Conservation (phyloP, 1,140 invertebrate genomes). For the Dreissena rostriformis region DNA sequence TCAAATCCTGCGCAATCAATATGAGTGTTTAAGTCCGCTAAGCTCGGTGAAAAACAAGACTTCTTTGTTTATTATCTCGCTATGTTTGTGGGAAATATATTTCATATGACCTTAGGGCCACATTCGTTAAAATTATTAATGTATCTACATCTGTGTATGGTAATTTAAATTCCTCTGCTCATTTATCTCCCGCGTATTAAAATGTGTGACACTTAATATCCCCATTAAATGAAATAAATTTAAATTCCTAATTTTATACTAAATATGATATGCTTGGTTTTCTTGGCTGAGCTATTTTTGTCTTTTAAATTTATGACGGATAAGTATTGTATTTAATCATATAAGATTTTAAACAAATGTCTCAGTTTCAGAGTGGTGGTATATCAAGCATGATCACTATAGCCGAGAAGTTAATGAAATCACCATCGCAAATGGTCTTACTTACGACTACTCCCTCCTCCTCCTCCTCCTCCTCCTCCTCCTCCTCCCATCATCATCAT, state of each 20-base stretch:
- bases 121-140: conserved; percentile 5
- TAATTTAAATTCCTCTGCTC: neutral
- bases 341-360: too few species aligned
- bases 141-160: neutral
- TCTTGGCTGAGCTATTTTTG: conserved; percentile 23
- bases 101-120: neutral
- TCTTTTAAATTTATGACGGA: neutral
- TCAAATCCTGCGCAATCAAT: too few species aligned
- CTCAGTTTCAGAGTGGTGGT: too few species aligned
- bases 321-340: too few species aligned
- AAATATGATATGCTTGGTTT: conserved; percentile 3
- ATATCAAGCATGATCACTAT: too few species aligned
- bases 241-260: conserved; percentile 30
- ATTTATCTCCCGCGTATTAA: neutral
- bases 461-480: too few species aligned
- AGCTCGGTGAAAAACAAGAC: too few species aligned
- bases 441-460: too few species aligned
- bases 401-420: too few species aligned
- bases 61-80: too few species aligned
- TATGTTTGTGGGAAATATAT: neutral
- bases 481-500: too few species aligned
- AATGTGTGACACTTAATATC: conserved; percentile 27
- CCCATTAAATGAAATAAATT: conserved; percentile 46
- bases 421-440: too few species aligned
- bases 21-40: neutral